These are phyloP conservation scores for Lasaia peninsularis DNA, from an alignment of 1,140 invertebrate species.

Conservation along the genomic window DNA sequence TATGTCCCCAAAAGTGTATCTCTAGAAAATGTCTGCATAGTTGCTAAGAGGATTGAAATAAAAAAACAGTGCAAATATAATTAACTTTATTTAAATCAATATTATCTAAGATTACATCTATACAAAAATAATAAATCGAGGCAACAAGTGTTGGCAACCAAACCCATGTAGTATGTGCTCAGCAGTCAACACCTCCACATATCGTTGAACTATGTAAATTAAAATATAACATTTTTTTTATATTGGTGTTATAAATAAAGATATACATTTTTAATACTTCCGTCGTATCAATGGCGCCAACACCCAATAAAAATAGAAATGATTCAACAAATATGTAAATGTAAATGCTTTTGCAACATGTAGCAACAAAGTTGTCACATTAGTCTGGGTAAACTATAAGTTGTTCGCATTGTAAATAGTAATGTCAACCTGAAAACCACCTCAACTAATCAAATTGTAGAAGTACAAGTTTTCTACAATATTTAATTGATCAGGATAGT, in stretches of 20 bases:
- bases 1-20: conserved; percentile 83
- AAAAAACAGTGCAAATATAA: conserved; percentile 51
- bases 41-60: conserved; percentile 70
- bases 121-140: conserved; percentile 14
- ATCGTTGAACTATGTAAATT: neutral
- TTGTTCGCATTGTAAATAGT: too few relatives aligned
- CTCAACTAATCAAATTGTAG: too few relatives aligned
- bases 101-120: conserved; percentile 36
- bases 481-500: too few relatives aligned
- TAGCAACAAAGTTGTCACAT: neutral
- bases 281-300: neutral
- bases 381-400: too few relatives aligned
- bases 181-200: neutral
- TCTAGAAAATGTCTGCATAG: conserved; percentile 87
- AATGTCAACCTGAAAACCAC: too few relatives aligned
- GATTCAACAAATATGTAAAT: neutral
- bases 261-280: neutral
- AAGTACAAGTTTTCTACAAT: too few relatives aligned
- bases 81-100: conserved; percentile 53
- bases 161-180: neutral
- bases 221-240: too few relatives aligned
- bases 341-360: neutral
- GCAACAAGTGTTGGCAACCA: neutral
- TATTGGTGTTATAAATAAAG: neutral
- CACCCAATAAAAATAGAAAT: neutral